A percentile compares a stretch with the other conserved stretches of the same genome.
Conservation (phyloP, 2,888 invertebrate species). For the Euplexia lucipara region DNA sequence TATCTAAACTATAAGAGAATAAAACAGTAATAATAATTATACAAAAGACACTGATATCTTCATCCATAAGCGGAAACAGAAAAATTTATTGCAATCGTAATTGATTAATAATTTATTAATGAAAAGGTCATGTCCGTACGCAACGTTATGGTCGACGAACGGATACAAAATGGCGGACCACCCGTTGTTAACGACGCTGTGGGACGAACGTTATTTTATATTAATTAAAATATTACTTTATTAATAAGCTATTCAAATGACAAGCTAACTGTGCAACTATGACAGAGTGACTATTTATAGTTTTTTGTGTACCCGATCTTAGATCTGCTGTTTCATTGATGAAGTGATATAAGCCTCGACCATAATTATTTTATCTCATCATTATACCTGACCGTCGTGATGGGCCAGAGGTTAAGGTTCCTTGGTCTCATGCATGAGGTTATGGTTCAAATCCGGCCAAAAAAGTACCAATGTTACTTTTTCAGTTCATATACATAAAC, state of each 20-base stretch:
- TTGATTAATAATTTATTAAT: constrained; percentile 62
- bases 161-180: constrained; percentile 45
- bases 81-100: constrained; percentile 59
- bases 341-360: background rate
- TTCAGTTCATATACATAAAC: too few species aligned
- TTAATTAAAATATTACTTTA: constrained; percentile 63
- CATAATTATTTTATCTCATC: too few species aligned
- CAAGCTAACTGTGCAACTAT: constrained; percentile 39
- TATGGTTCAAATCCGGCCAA: too few species aligned
- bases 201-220: constrained; percentile 53
- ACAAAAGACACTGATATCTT: constrained; percentile 45
- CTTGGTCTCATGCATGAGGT: too few species aligned
- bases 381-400: too few species aligned
- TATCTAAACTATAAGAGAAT: constrained; percentile 15
- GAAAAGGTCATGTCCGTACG: constrained; percentile 47
- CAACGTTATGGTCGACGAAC: constrained; percentile 4
- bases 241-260: constrained; percentile 50
- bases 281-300: background rate
- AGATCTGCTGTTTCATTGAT: background rate
- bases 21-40: constrained; percentile 27
- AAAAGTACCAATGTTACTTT: too few species aligned
- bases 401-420: too few species aligned
- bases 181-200: constrained; percentile 55
- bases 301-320: background rate
- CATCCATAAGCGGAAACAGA: constrained; percentile 45